Conservation (phyloP, 2,113 vertebrate species). For the Vulpes ferrilata region DNA sequence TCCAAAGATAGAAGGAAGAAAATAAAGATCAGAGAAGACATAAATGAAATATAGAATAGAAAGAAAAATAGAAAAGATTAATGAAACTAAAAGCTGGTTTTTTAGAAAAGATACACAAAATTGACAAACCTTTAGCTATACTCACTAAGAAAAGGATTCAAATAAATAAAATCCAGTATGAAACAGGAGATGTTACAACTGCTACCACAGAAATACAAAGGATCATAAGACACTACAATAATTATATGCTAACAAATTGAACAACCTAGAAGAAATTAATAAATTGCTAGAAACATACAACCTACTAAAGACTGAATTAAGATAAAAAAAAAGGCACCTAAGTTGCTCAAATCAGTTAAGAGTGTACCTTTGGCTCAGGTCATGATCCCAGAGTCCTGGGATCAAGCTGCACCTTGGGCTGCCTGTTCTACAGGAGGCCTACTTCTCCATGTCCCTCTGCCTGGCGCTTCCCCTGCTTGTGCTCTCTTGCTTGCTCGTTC, state of each 20-base stretch:
- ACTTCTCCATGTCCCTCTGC: no score
- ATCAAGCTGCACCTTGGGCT: no score
- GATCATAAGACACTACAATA: not conserved
- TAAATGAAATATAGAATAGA: not conserved
- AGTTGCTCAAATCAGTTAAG: no score
- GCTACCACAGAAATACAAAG: not conserved
- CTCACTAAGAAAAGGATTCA: not conserved
- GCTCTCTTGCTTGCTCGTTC: no score
- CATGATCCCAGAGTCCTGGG: no score
- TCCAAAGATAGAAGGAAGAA: not conserved
- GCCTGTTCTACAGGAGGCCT: no score
- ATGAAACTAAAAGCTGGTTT: not conserved
- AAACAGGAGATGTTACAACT: not conserved
- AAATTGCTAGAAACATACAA: not conserved
- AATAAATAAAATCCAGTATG: not conserved
- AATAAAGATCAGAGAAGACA: not conserved
- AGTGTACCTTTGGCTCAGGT: no score
- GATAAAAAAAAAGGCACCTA: no score
- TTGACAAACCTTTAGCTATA: not conserved
- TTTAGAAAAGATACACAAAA: not conserved
- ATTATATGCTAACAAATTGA: not conserved
- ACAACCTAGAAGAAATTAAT: not conserved
- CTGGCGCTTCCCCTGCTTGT: no score
- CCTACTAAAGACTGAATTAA: no score
- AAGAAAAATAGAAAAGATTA: not conserved